A percentile compares a stretch with the other conserved stretches of the same genome.
phyloP scores from a whole-genome alignment of 2,113 vertebrate species.

The Salvelinus fontinalis region DNA sequence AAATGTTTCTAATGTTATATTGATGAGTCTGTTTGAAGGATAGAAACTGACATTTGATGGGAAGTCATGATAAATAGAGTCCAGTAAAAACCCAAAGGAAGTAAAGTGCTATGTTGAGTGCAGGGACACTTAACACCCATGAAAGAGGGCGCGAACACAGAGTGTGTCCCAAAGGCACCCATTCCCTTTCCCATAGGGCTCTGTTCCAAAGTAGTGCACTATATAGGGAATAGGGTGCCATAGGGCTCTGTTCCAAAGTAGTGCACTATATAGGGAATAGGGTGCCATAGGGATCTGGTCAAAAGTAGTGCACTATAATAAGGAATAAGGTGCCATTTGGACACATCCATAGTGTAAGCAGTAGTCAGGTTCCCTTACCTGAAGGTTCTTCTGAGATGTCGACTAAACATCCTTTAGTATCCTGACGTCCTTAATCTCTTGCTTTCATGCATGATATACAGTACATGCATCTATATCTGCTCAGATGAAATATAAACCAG shows the following conservation, averaged over 20 bases:
- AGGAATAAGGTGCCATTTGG: too few species aligned
- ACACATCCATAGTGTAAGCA: constrained; percentile 9
- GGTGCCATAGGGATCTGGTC: too few species aligned
- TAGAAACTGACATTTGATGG: not conserved
- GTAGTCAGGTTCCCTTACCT: constrained; percentile 17
- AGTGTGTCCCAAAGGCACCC: not conserved
- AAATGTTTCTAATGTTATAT: constrained; percentile 8
- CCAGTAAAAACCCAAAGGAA: not conserved
- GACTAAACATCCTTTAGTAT: not conserved
- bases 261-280: too few species aligned
- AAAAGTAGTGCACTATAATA: too few species aligned
- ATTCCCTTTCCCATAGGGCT: too few species aligned
- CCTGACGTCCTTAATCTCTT: not conserved
- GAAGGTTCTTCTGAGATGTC: not conserved
- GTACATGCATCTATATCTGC: not conserved
- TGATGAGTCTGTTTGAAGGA: constrained; percentile 19
- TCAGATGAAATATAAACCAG: not conserved
- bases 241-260: too few species aligned
- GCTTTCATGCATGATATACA: not conserved
- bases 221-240: too few species aligned
- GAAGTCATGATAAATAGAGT: too few species aligned
- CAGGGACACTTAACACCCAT: not conserved
- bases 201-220: too few species aligned
- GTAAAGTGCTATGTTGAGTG: not conserved
- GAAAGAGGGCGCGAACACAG: not conserved